These are phyloP conservation scores for Brassicogethes aeneus DNA, from an alignment of 2,888 invertebrate species.

Conservation along the genomic window DNA sequence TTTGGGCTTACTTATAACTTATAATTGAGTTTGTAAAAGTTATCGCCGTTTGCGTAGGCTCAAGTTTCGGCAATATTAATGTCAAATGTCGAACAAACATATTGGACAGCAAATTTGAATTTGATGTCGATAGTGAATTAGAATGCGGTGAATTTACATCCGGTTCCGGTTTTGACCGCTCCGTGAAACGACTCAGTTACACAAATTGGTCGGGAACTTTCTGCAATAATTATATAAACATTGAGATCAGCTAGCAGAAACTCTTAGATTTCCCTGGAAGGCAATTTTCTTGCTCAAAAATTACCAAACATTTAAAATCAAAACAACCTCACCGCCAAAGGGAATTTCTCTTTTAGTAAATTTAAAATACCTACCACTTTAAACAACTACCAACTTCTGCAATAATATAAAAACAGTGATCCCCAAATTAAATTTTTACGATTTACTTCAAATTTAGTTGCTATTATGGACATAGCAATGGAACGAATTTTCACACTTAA, in stretches of 20 bases:
- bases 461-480: too few relatives aligned
- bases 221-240: conserved; percentile 9
- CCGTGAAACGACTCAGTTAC: too few relatives aligned
- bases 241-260: background rate
- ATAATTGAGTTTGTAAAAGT: conserved; percentile 15
- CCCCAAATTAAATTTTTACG: too few relatives aligned
- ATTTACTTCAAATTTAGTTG: too few relatives aligned
- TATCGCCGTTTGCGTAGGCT: conserved; percentile 10
- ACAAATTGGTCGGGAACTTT: conserved; percentile 5
- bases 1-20: conserved; percentile 15
- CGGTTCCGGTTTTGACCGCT: too few relatives aligned
- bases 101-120: background rate
- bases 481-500: too few relatives aligned
- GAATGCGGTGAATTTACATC: background rate
- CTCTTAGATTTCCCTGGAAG: conserved; percentile 1
- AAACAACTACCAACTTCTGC: too few relatives aligned
- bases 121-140: background rate
- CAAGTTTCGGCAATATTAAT: conserved; percentile 5
- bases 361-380: too few relatives aligned
- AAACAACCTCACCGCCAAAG: background rate
- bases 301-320: background rate
- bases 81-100: background rate
- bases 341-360: too few relatives aligned
- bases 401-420: too few relatives aligned
- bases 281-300: too few relatives aligned